These are phyloP conservation scores for Neocrepidodera transversa DNA, from an alignment of 2,888 invertebrate genomes.

Conservation along the genomic window DNA sequence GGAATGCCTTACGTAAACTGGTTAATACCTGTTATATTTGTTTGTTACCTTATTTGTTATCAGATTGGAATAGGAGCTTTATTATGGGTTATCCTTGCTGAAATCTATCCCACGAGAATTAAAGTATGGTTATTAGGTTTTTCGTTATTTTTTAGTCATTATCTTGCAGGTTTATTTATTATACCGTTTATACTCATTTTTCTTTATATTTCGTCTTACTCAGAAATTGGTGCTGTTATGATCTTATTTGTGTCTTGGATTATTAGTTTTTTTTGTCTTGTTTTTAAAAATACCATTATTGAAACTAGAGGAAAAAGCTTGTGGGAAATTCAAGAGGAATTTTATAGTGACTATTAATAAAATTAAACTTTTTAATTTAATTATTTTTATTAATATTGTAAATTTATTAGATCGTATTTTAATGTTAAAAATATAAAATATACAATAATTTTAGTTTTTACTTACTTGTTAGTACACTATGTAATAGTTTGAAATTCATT, in stretches of 20 bases:
- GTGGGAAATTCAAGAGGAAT: constrained; percentile 2
- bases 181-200: neutral
- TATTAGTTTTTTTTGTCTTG: neutral
- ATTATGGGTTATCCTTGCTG: neutral
- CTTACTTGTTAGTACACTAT: too few species aligned
- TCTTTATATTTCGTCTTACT: neutral
- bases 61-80: neutral
- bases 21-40: neutral
- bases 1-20: neutral
- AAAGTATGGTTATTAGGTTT: neutral
- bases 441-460: too few species aligned
- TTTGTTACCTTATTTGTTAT: neutral
- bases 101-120: neutral
- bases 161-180: neutral
- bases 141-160: neutral
- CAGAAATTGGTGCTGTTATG: neutral
- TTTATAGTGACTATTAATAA: neutral
- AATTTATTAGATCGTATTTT: too few species aligned
- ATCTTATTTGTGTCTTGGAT: neutral
- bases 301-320: neutral
- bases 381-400: too few species aligned
- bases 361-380: too few species aligned
- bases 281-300: neutral
- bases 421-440: too few species aligned
- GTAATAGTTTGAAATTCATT: too few species aligned